These are phyloP conservation scores for Chromis chromis DNA, from an alignment of 2,797 vertebrate genomes.

Conservation along the genomic window DNA sequence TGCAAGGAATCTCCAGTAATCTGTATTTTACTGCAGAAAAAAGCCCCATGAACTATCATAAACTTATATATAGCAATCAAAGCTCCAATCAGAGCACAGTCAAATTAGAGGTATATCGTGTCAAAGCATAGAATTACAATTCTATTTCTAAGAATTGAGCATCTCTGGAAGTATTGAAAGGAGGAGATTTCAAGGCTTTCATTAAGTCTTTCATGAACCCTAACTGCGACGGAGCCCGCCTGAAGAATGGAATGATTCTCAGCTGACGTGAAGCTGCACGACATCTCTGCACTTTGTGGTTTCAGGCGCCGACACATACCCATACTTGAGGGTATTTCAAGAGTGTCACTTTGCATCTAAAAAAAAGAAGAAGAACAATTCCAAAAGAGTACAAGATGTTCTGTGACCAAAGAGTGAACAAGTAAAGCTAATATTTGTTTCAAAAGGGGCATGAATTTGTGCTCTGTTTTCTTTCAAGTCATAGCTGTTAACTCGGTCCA, in stretches of 20 bases:
- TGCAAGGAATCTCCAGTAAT: conserved; percentile 32
- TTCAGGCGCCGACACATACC: conserved; percentile 64
- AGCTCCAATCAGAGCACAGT: conserved; percentile 56
- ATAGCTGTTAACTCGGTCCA: background rate
- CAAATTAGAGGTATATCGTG: conserved; percentile 70
- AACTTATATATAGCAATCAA: conserved; percentile 69
- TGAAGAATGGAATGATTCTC: conserved; percentile 63
- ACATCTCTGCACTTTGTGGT: conserved; percentile 72
- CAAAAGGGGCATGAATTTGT: background rate
- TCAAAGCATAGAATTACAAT: conserved; percentile 75
- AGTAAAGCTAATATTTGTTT: conserved; percentile 24
- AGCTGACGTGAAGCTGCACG: conserved; percentile 54
- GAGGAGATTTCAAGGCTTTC: conserved; percentile 58
- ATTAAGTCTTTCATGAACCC: conserved; percentile 64
- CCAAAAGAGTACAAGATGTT: conserved; percentile 31
- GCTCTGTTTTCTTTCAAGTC: background rate
- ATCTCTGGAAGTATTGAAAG: conserved; percentile 47
- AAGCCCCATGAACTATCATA: conserved; percentile 49
- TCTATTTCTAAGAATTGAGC: conserved; percentile 75
- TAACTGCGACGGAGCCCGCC: conserved; percentile 27
- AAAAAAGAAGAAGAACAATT: conserved; percentile 41
- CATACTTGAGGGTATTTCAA: conserved; percentile 73
- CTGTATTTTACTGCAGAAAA: conserved; percentile 41
- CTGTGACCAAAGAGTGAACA: background rate
- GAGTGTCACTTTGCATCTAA: conserved; percentile 53